Evolutionary conservation across 2,113 vertebrate species (phyloP).

Genomic region (Morone saxatilis): DNA sequence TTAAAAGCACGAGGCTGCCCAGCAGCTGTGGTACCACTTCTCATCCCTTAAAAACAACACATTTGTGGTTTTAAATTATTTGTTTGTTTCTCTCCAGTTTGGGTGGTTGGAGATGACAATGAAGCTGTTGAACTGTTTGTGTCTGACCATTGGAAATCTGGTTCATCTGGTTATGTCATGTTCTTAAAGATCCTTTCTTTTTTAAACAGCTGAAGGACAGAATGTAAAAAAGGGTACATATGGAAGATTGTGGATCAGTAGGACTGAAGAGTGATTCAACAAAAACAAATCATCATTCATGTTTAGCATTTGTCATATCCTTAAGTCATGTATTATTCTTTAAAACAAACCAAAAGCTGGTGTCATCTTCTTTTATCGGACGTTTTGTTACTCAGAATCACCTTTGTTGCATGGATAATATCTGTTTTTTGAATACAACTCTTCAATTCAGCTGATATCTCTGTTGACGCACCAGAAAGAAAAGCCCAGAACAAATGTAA

Average conservation of each 20-base stretch:
- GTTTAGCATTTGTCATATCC: not conserved
- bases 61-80: not conserved
- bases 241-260: not conserved
- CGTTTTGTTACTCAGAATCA: too few relatives aligned
- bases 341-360: not conserved
- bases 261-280: not conserved
- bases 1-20: not conserved
- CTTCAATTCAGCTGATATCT: not conserved
- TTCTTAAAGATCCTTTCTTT: not conserved
- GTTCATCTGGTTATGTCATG: not conserved
- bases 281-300: not conserved
- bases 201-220: not conserved
- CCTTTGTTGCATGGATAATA: too few relatives aligned
- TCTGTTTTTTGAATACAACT: not conserved
- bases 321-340: not conserved
- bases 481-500: not conserved
- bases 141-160: conserved; percentile 2
- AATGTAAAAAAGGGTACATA: not conserved
- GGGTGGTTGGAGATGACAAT: not conserved
- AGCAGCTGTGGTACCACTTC: too few relatives aligned
- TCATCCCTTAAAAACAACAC: not conserved
- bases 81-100: not conserved
- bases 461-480: not conserved
- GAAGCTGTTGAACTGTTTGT: not conserved
- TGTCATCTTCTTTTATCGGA: not conserved